phyloP scores from a whole-genome alignment of 2,888 invertebrate genomes.

The Drosophila borborema region DNA sequence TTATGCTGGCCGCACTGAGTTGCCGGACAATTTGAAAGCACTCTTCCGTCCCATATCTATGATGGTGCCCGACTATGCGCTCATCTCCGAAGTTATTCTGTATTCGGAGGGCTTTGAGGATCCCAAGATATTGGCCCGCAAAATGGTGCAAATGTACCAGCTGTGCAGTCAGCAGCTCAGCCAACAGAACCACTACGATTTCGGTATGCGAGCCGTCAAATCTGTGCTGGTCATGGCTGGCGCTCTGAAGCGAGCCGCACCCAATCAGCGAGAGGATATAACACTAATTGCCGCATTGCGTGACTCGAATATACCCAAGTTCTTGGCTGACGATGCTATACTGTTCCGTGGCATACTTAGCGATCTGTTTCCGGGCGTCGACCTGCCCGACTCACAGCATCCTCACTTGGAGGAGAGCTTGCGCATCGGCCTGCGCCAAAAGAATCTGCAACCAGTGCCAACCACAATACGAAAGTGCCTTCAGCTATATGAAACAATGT shows the following conservation, averaged over 20 bases:
- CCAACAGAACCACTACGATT: slow-evolving; percentile 96
- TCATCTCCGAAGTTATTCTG: slow-evolving; percentile 96
- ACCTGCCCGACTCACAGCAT: slow-evolving; percentile 92
- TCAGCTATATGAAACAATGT: slow-evolving; percentile 95
- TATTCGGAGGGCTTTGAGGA: slow-evolving; percentile 97
- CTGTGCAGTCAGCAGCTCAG: slow-evolving; percentile 95
- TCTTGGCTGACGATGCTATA: slow-evolving; percentile 92
- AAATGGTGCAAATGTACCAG: slow-evolving; percentile 97
- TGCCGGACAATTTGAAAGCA: slow-evolving; percentile 95
- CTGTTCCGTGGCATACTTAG: slow-evolving; percentile 94
- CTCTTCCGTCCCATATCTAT: slow-evolving; percentile 94
- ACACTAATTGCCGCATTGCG: slow-evolving; percentile 93
- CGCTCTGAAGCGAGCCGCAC: slow-evolving; percentile 92
- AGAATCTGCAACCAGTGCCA: slow-evolving; percentile 88
- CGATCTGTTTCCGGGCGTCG: slow-evolving; percentile 95
- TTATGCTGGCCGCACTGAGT: slow-evolving; percentile 94
- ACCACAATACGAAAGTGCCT: slow-evolving; percentile 86
- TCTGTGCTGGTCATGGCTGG: slow-evolving; percentile 97
- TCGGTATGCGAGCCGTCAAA: slow-evolving; percentile 97
- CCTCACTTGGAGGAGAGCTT: slow-evolving; percentile 90
- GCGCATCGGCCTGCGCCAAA: slow-evolving; percentile 86
- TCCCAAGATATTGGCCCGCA: slow-evolving; percentile 93
- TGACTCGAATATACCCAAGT: slow-evolving; percentile 96
- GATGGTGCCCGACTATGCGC: slow-evolving; percentile 96
- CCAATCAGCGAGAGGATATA: slow-evolving; percentile 93